phyloP scores from a whole-genome alignment of 2,113 vertebrate genomes.

The Columba janthina region DNA sequence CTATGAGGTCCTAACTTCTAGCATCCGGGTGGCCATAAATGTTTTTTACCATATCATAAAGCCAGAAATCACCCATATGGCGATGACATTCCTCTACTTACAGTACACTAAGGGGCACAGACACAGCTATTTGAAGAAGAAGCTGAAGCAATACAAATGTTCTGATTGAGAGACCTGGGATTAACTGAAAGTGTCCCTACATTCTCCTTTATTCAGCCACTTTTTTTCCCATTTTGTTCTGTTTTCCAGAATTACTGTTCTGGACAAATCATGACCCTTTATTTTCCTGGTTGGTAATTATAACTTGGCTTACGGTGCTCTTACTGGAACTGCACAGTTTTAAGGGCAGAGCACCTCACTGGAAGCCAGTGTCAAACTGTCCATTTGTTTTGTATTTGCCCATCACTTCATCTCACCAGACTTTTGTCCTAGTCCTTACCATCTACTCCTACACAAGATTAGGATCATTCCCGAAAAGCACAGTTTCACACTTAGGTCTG shows the following conservation, averaged over 20 bases:
- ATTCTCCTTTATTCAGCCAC: neutral
- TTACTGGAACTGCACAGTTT: neutral
- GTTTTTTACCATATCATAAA: slow-evolving; percentile 66
- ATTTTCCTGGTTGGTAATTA: neutral
- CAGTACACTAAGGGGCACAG: slow-evolving; percentile 14
- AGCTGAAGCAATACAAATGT: neutral
- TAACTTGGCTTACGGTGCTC: neutral
- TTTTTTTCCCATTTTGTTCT: neutral
- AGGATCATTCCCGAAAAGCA: neutral
- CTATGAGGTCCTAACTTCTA: slow-evolving; percentile 5
- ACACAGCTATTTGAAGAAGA: neutral
- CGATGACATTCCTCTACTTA: slow-evolving; percentile 34
- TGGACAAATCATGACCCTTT: neutral
- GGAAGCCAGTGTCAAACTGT: neutral
- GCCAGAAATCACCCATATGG: slow-evolving; percentile 49
- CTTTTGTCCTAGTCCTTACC: neutral
- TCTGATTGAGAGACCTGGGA: slow-evolving; percentile 48
- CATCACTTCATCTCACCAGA: neutral
- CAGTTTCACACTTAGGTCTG: neutral
- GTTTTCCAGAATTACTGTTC: neutral
- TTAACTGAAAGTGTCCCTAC: slow-evolving; percentile 18
- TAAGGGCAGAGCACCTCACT: neutral
- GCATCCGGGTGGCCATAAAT: slow-evolving; percentile 22
- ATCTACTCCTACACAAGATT: neutral
- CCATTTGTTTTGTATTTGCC: neutral